phyloP scores from a whole-genome alignment of 2,113 vertebrate genomes.

The Pelecanoides urinatrix region DNA sequence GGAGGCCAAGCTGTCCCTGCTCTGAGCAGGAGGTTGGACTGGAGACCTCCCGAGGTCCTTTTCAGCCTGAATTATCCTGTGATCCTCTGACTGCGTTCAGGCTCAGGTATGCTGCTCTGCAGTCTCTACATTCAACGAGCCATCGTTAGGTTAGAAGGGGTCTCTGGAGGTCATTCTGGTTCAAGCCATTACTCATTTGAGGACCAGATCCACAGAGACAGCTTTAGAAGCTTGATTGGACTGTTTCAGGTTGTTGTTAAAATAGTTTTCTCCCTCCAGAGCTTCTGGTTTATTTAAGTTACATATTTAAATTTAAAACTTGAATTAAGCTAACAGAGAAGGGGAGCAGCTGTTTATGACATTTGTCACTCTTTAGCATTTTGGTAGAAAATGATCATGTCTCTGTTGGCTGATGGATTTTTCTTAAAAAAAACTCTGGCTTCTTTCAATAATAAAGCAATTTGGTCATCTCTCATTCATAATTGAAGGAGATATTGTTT shows the following conservation, averaged over 20 bases:
- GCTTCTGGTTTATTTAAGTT: background rate
- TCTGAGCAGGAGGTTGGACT: background rate
- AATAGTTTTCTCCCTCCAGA: background rate
- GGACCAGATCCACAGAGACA: background rate
- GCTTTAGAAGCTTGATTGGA: background rate
- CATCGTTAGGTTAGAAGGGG: background rate
- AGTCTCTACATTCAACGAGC: background rate
- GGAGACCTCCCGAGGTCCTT: background rate
- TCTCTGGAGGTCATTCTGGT: background rate
- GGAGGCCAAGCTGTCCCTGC: background rate
- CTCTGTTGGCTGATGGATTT: background rate
- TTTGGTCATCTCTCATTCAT: background rate
- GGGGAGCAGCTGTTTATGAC: background rate
- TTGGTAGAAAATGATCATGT: background rate
- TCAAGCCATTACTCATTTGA: background rate
- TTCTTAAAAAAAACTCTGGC: background rate
- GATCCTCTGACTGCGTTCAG: background rate
- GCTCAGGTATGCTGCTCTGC: background rate
- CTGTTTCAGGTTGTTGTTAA: background rate
- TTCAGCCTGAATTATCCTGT: background rate
- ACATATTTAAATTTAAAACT: background rate
- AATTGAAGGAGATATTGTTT: background rate
- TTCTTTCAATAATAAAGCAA: background rate
- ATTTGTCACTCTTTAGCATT: background rate
- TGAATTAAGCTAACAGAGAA: background rate